These are phyloP conservation scores for Dipus sagitta DNA, from an alignment of 2,797 vertebrate species.

Conservation along the genomic window DNA sequence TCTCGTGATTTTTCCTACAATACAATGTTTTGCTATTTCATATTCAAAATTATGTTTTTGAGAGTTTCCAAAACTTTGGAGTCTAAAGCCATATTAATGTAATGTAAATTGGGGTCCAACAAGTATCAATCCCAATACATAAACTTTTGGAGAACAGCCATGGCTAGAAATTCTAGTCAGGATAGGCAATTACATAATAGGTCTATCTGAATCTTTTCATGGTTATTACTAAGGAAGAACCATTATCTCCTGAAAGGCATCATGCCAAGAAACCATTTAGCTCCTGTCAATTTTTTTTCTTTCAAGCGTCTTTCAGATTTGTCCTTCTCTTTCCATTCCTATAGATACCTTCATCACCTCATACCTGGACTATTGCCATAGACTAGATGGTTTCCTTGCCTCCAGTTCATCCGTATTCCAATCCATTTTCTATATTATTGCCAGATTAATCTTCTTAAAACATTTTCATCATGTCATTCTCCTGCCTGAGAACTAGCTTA, in stretches of 20 bases:
- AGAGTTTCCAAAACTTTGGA: slow-evolving; percentile 69
- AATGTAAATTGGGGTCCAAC: slow-evolving; percentile 73
- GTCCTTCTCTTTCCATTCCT: slow-evolving; percentile 76
- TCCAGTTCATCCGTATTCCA: slow-evolving; percentile 64
- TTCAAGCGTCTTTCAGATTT: slow-evolving; percentile 79
- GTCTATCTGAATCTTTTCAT: slow-evolving; percentile 74
- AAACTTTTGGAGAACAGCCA: slow-evolving; percentile 73
- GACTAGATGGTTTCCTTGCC: slow-evolving; percentile 70
- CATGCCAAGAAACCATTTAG: slow-evolving; percentile 80
- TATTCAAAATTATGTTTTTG: slow-evolving; percentile 75
- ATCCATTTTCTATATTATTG: slow-evolving; percentile 70
- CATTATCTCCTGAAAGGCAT: slow-evolving; percentile 79
- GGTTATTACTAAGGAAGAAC: slow-evolving; percentile 77
- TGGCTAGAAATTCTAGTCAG: slow-evolving; percentile 78
- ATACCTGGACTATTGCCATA: slow-evolving; percentile 78
- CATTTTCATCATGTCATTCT: slow-evolving; percentile 72
- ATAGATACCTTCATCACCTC: slow-evolving; percentile 77
- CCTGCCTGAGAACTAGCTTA: slow-evolving; percentile 54
- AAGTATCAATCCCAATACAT: slow-evolving; percentile 74
- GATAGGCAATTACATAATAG: slow-evolving; percentile 75
- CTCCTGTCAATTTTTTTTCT: slow-evolving; percentile 74
- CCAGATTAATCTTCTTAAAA: slow-evolving; percentile 82
- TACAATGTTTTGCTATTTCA: slow-evolving; percentile 71
- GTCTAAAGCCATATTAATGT: slow-evolving; percentile 69
- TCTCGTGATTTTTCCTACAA: slow-evolving; percentile 34